Evolutionary conservation across 2,113 vertebrate genomes (phyloP), one percentile per base, ranked within the genome.

Genomic region (Pycnonotus jocosus): DNA sequence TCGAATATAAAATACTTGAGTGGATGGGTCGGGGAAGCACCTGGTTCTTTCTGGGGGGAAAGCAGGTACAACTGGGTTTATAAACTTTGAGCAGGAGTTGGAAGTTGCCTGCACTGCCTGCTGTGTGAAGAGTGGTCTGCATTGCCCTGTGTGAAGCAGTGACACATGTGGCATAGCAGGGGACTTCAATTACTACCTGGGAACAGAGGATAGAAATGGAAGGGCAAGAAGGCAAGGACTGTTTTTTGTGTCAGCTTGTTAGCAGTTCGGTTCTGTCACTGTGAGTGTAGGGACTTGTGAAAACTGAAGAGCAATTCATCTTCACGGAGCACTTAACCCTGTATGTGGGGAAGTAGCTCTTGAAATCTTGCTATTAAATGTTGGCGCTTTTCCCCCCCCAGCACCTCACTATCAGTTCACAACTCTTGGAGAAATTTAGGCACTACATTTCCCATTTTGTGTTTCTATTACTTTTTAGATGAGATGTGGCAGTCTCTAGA

Each of bases 361-460:
- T 78, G 31, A 93, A 81, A 48, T 40, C 12, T 15, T 72, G 3
- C 71, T 71, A 21, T 11, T 68, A 71, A 71, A 80, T 62, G 71
- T 11, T 44, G 12, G 2, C 7, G 17, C 10, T 37, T 9, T 35
- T 33, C 24, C 1, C 3, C 11, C 9, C 4, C n/a, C 6, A 62
- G 6, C 28, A 37, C 35, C 28, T 87, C 2, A 1, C 23, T 40
- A 47, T 12, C 20, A 28, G 4, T 31, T 37, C 27, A 65, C 33
- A 35, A 16, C 12, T 85, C 31, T 71, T 12, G 54, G 12, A 60
- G 30, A 81, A 84, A 64, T 50, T 58, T 60, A 60, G 48, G 28
- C 25, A 15, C 37, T 60, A 5, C 12, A 3, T 88, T 90, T 50
- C 33, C 17, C 9, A 24, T 1, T 45, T 58, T 37, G 25, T 68